These are phyloP conservation scores for Bubalus kerabau DNA, from an alignment of 2,113 vertebrate genomes.

Conservation along the genomic window DNA sequence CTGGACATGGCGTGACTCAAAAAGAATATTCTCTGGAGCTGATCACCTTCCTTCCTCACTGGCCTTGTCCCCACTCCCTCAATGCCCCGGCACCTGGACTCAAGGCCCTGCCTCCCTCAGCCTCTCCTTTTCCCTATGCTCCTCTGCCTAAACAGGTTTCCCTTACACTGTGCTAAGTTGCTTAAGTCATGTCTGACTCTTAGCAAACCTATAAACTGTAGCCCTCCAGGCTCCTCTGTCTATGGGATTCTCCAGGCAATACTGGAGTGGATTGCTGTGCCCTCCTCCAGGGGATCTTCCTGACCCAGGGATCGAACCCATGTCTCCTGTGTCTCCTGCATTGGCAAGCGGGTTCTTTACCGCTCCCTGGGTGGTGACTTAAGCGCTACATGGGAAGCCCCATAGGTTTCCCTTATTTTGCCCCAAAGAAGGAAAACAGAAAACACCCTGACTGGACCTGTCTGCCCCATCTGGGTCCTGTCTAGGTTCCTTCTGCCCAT, in stretches of 20 bases:
- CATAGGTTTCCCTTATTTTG: neutral
- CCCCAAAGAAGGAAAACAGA: neutral
- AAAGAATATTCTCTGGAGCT: neutral
- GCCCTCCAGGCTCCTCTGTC: neutral
- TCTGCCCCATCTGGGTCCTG: neutral
- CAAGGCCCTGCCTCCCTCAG: neutral
- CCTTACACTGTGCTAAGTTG: neutral
- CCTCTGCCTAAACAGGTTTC: neutral
- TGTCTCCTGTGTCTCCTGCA: neutral
- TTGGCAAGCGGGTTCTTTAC: neutral
- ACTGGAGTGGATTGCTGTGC: neutral
- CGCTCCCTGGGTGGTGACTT: neutral
- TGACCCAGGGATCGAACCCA: neutral
- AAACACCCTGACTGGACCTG: neutral
- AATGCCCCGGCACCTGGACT: neutral
- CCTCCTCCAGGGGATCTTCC: neutral
- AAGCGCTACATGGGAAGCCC: neutral
- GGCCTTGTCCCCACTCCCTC: neutral
- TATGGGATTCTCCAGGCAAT: neutral
- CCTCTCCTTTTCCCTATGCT: neutral
- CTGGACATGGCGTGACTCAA: neutral
- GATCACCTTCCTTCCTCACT: neutral
- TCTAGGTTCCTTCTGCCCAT: neutral
- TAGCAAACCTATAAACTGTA: neutral
- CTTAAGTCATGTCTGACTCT: neutral